Percentiles rank a stretch among this genome's conserved stretches.
Evolutionary conservation across 2,113 vertebrate species (phyloP).

Genomic region (Noturus placidus): DNA sequence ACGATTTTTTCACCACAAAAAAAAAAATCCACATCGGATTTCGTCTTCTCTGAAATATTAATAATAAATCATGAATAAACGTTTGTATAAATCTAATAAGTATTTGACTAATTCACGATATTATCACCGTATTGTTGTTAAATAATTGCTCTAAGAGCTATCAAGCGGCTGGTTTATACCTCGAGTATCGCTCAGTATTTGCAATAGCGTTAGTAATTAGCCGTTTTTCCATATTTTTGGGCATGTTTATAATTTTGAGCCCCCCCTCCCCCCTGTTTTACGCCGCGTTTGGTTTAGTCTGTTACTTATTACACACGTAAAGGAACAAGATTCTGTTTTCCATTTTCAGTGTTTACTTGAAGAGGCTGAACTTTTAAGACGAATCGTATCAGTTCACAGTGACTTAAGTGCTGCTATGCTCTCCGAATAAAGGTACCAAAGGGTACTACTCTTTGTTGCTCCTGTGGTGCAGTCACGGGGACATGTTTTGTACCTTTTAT

Average conservation of each 20-base stretch:
- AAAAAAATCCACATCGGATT: neutral
- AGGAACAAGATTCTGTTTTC: neutral
- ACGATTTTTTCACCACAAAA: neutral
- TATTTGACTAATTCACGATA: neutral
- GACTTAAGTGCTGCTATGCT: neutral
- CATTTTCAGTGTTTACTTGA: neutral
- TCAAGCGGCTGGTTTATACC: neutral
- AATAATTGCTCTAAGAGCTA: neutral
- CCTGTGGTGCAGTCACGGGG: neutral
- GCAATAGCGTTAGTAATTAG: neutral
- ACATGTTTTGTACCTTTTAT: neutral
- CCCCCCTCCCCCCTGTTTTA: neutral
- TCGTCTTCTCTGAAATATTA: neutral
- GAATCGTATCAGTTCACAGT: neutral
- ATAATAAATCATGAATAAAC: neutral
- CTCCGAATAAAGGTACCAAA: neutral
- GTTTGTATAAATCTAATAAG: neutral
- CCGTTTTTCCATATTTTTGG: neutral
- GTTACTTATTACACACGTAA: neutral
- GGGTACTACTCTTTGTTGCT: neutral
- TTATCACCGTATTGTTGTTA: neutral
- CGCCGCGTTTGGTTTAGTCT: neutral
- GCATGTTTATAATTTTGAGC: neutral
- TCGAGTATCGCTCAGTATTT: neutral
- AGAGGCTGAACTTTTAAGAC: neutral